Base-by-base conservation (phyloP, 1,140 invertebrate genomes). In the Bombus polaris region DNA sequence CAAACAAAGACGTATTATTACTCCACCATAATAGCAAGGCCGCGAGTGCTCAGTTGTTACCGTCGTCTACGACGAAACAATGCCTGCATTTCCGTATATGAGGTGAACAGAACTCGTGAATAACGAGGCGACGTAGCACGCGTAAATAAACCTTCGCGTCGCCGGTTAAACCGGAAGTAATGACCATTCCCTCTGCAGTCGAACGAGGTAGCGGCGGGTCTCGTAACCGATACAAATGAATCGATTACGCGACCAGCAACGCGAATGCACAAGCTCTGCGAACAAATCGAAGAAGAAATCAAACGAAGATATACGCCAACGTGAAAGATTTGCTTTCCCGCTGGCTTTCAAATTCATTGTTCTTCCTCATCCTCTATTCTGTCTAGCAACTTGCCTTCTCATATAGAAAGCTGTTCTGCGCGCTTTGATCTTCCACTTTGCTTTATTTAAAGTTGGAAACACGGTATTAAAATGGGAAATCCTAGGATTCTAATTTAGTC, bases 171-270 rank as follows among this genome's bases (percentile, higher is more conserved):
- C 22, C 68, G 68, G 37, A 72, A 72, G 37, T n/a, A 47, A 70
- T 13, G 65, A 37, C 53, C 28, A 10, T n/a, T 73, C 42, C 42
- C 9, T n/a, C 62, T 22, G 8, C 2, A 35, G 28, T 12, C 5
- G 37, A 15, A 66, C 28, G 13, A 18, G 62, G 5, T 18, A 13
- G 6, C 70, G 12, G 28, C 0, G 13, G 53, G n/a, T 22, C 32
- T 65, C n/a, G 42, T 66, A 83, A 66, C 42, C 59, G 72, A 83
- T 83, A 66, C 42, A 53, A 76, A 83, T 76, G 42, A 75, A 66
- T 65, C 71, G 57, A 82, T 66, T 82, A 65, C 71, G 13, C 22
- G 53, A 44, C 28, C 39, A 28, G 35, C 25, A 32, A 28, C 25
- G 57, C 9, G 15, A 35, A 32, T n/a, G 12, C 39, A 9, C 32